Evolutionary conservation across 2,797 vertebrate species (phyloP).

Genomic region (Cossypha caffra): DNA sequence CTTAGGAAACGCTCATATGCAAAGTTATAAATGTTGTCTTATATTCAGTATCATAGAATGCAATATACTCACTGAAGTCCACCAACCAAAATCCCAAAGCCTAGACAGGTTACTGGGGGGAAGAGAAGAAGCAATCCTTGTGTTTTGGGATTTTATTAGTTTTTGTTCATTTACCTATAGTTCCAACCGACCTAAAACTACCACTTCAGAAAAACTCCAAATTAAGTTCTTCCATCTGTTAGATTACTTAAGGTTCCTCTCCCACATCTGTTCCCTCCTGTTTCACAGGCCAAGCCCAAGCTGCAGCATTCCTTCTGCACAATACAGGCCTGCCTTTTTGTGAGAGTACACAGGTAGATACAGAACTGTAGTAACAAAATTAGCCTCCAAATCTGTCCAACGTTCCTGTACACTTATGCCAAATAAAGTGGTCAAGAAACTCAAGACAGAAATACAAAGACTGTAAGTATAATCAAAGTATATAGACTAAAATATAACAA

Average conservation of each 20-base stretch:
- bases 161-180: not conserved
- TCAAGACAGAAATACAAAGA: not conserved
- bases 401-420: not conserved
- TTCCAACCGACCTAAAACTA: not conserved
- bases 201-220: not conserved
- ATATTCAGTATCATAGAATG: not conserved
- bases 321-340: not conserved
- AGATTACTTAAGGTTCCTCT: not conserved
- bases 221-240: not conserved
- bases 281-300: not conserved
- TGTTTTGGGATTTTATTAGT: rapidly evolving
- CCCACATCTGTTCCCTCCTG: not conserved
- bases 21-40: not conserved
- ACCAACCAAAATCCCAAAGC: not conserved
- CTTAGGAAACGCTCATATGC: not conserved
- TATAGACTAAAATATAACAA: not conserved
- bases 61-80: not conserved
- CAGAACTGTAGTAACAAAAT: not conserved
- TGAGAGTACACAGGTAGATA: not conserved
- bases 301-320: not conserved
- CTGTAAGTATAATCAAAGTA: not conserved
- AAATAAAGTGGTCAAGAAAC: not conserved
- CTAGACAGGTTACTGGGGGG: not conserved
- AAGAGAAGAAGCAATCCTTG: not conserved
- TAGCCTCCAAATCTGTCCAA: not conserved